Conservation (phyloP, 2,113 vertebrate genomes). For the Aleadryas rufinucha region DNA sequence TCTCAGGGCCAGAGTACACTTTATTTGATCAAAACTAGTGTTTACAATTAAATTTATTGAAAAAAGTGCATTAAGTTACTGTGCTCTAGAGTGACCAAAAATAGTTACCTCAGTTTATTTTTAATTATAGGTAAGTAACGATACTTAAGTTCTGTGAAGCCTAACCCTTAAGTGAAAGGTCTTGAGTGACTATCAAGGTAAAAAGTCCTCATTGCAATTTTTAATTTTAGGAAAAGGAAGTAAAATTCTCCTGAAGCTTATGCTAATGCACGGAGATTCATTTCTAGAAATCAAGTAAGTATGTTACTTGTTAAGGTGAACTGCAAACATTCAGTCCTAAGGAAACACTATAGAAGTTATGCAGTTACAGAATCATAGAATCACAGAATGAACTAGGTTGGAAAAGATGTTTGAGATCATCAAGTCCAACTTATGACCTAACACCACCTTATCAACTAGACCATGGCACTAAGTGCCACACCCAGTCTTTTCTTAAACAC, state of each 20-base stretch:
- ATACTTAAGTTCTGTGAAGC: background rate
- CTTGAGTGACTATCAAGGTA: background rate
- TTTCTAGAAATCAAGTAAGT: background rate
- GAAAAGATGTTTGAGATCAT: background rate
- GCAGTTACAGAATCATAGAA: background rate
- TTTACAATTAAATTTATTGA: background rate
- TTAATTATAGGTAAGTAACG: background rate
- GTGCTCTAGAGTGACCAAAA: background rate
- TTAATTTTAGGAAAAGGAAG: background rate
- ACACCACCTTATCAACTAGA: background rate
- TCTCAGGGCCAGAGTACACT: background rate
- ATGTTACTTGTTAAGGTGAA: background rate
- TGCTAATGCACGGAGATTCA: background rate
- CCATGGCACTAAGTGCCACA: background rate
- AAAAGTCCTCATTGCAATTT: background rate
- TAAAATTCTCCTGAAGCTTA: background rate
- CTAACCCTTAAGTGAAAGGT: background rate
- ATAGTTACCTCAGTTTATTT: background rate
- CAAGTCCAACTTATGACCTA: background rate
- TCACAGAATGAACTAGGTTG: background rate
- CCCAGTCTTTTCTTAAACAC: background rate
- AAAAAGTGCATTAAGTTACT: background rate
- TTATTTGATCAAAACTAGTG: background rate
- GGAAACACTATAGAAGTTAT: background rate
- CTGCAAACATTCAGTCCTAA: background rate